Conservation (phyloP, 2,113 vertebrate species). For the Indicator indicator region DNA sequence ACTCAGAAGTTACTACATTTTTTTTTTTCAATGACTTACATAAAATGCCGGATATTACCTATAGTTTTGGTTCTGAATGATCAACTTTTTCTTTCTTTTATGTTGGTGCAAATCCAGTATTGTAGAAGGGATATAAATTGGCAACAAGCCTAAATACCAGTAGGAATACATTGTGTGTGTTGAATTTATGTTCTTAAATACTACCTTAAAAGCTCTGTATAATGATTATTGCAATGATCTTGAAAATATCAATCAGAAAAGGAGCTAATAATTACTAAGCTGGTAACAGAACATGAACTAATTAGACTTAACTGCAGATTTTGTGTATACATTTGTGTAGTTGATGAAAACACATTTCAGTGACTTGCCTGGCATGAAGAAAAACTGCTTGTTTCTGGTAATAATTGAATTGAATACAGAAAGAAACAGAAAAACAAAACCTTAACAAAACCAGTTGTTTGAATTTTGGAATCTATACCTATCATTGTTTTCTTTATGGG, state of each 20-base stretch:
- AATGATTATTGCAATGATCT: slow-evolving; percentile 63
- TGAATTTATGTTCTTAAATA: slow-evolving; percentile 69
- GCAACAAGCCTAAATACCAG: slow-evolving; percentile 67
- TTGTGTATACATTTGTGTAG: slow-evolving; percentile 61
- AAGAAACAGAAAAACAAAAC: slow-evolving; percentile 26
- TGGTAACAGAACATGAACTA: slow-evolving; percentile 58
- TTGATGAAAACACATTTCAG: slow-evolving; percentile 62
- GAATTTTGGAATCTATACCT: neutral
- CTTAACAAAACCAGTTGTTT: neutral
- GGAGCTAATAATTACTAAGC: slow-evolving; percentile 70
- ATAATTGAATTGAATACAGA: slow-evolving; percentile 13
- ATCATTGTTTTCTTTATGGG: neutral
- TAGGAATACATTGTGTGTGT: slow-evolving; percentile 52
- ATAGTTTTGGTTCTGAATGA: slow-evolving; percentile 16
- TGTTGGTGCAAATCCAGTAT: slow-evolving; percentile 52
- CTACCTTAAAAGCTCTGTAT: slow-evolving; percentile 68
- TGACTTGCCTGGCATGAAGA: slow-evolving; percentile 46
- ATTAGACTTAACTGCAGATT: slow-evolving; percentile 71
- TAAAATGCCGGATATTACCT: neutral
- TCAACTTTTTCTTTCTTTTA: neutral
- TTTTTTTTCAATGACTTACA: neutral
- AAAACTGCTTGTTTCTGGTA: slow-evolving; percentile 33
- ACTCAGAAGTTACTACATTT: neutral
- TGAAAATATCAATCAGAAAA: slow-evolving; percentile 78
- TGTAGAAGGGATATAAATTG: slow-evolving; percentile 62